These are phyloP conservation scores for Lepidostoma basale DNA, from an alignment of 1,140 invertebrate species.

Conservation along the genomic window DNA sequence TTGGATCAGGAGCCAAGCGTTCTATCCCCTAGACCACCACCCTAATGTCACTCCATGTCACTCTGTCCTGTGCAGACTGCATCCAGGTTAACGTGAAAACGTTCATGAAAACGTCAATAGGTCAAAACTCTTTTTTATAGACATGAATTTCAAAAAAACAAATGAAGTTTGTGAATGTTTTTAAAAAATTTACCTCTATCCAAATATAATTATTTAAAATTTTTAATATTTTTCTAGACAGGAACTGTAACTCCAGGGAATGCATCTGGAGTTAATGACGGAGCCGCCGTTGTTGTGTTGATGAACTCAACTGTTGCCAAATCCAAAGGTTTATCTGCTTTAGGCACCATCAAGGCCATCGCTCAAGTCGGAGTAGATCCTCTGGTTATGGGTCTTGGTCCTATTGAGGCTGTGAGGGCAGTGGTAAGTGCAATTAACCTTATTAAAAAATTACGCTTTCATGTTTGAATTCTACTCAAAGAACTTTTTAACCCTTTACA, in stretches of 20 bases:
- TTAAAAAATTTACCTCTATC: no score
- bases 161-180: no score
- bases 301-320: constrained; percentile 65
- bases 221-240: constrained; percentile 49
- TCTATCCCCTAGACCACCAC: no score
- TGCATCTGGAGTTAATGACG: constrained; percentile 85
- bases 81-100: no score
- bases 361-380: constrained; percentile 75
- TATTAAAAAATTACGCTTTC: not conserved
- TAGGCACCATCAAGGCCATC: constrained; percentile 72
- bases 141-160: no score
- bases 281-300: constrained; percentile 81
- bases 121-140: no score
- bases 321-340: constrained; percentile 54
- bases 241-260: constrained; percentile 82
- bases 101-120: no score
- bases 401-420: constrained; percentile 70
- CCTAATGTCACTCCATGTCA: no score
- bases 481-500: no score
- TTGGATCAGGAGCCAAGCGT: no score
- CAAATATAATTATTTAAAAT: not conserved
- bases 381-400: constrained; percentile 77
- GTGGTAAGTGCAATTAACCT: constrained; percentile 61
- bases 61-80: no score
- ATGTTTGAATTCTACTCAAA: no score